A percentile compares a stretch with the other conserved stretches of the same genome.
phyloP scores from a whole-genome alignment of 2,113 vertebrate genomes.

The Campylomormyrus tamandua region DNA sequence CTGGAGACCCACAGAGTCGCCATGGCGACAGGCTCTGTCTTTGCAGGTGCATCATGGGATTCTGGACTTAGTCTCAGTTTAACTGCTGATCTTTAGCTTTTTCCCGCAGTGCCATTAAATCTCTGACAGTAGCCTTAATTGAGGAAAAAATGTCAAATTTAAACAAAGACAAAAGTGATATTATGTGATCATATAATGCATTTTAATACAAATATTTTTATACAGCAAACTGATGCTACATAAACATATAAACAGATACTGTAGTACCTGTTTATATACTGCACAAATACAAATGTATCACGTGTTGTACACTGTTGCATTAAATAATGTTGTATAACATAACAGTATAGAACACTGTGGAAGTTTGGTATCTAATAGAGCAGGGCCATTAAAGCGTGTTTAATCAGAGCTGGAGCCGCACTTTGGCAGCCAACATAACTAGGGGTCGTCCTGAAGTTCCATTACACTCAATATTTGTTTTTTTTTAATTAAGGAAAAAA shows the following conservation, averaged over 20 bases:
- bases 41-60: neutral
- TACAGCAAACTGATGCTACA: neutral
- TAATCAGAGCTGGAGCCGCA: neutral
- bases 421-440: neutral
- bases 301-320: neutral
- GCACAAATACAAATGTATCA: neutral
- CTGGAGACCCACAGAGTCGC: neutral
- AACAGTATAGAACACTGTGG: neutral
- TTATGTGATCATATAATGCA: neutral
- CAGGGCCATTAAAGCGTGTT: neutral
- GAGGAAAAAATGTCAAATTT: neutral
- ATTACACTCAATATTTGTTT: neutral
- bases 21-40: neutral
- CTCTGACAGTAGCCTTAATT: neutral
- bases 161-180: neutral
- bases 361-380: neutral
- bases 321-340: neutral
- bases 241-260: neutral
- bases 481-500: neutral
- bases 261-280: neutral
- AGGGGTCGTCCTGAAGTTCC: neutral
- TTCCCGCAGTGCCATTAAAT: neutral
- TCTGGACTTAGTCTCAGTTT: neutral
- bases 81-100: neutral
- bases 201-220: slow-evolving; percentile 13